phyloP scores from a whole-genome alignment of 2,797 vertebrate species.

The Masticophis lateralis region DNA sequence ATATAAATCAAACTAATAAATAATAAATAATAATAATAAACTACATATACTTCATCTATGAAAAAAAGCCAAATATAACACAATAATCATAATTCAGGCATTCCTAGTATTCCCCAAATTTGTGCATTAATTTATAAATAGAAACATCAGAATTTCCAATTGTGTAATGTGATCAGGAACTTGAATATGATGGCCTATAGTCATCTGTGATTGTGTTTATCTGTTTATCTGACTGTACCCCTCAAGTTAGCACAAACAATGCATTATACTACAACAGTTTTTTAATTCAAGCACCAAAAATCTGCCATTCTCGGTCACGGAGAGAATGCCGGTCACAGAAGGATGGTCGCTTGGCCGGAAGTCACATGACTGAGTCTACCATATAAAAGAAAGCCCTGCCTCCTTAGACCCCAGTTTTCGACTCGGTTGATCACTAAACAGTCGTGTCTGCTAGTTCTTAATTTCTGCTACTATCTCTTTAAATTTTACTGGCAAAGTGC shows the following conservation, averaged over 20 bases:
- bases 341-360: too few relatives aligned
- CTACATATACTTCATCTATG: neutral
- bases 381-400: too few relatives aligned
- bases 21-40: too few relatives aligned
- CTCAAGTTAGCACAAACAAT: neutral
- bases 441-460: too few relatives aligned
- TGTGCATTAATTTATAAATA: neutral
- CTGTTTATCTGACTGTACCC: neutral
- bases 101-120: neutral
- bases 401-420: too few relatives aligned
- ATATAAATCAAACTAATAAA: too few relatives aligned
- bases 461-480: too few relatives aligned
- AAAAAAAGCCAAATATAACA: neutral
- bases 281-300: neutral
- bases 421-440: too few relatives aligned
- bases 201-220: neutral
- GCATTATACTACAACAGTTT: neutral
- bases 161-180: neutral
- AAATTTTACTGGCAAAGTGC: too few relatives aligned
- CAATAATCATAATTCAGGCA: neutral
- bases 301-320: neutral
- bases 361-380: too few relatives aligned
- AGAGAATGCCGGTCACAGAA: too few relatives aligned
- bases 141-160: neutral
- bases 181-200: neutral